Conservation (phyloP, 2,797 vertebrate genomes). For the Babyrousa celebensis region DNA sequence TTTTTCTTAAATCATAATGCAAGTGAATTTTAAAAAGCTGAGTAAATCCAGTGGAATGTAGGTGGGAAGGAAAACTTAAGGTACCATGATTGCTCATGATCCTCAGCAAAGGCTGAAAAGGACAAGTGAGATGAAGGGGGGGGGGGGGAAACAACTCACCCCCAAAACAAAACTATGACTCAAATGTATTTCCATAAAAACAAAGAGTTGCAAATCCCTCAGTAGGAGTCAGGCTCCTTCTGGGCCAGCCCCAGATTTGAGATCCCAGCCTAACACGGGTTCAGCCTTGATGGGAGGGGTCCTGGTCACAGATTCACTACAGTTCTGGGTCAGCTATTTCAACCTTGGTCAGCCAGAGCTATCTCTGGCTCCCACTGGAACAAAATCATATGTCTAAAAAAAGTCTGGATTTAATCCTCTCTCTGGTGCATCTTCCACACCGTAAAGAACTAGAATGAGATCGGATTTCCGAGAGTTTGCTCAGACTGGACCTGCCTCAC, state of each 20-base stretch:
- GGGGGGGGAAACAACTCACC: not conserved
- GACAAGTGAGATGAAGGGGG: not conserved
- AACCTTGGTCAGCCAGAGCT: not conserved
- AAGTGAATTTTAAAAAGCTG: conserved; percentile 1
- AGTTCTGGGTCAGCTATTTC: not conserved
- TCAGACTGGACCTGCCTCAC: not conserved
- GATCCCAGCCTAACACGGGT: not conserved
- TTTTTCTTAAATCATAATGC: not conserved
- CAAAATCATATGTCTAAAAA: not conserved
- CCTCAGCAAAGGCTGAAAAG: not conserved
- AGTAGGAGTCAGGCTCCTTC: rapidly evolving
- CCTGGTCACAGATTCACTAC: not conserved
- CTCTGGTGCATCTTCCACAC: not conserved
- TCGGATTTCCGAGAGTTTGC: not conserved
- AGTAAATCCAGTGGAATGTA: not conserved
- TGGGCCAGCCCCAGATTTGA: not conserved
- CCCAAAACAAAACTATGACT: not conserved
- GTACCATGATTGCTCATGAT: not conserved
- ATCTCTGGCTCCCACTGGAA: not conserved
- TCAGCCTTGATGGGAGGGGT: not conserved
- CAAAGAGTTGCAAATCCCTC: not conserved
- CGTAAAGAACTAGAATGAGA: not conserved
- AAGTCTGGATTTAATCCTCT: not conserved
- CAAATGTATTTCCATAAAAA: not conserved
- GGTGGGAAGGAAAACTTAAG: not conserved